Base-by-base conservation (phyloP, 2,113 vertebrate species). In the Rhombomys opimus region DNA sequence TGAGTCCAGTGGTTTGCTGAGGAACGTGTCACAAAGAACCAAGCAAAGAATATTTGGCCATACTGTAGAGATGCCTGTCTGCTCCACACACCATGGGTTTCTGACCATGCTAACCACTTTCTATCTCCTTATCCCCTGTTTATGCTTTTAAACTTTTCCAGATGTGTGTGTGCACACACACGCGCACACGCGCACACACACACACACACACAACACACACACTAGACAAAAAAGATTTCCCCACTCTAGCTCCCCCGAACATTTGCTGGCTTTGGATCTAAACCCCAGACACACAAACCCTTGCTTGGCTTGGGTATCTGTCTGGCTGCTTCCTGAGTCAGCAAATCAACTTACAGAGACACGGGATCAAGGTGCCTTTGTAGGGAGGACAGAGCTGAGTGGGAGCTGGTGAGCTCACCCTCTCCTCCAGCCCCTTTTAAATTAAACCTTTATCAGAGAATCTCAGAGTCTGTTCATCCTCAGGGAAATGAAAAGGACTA, bases 381-480 rank as follows among this genome's bases (percentile, higher is more conserved):
- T 80, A 12, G 75, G 63, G 30, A 89, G 89, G n/a, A 90, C 13
- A 1, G 32, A 54, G 76, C 68, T 59, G 38, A 12, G 17, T 73
- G 35, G 78, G 27, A 84, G 59, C 41, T 38, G 50, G 35, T 89
- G 88, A 50, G 41, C 59, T 50, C 2, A 2, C 38, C 38, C 67
- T 25, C 50, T 52, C 57, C 70, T 59, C 50, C 65, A 11, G 32
- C n/a, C 10, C 38, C 54, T 94, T 91, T 89, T 81, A 89, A 89
- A 93, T 95, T 95, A 72, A 93, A 93, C 72, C 91, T 92, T 89
- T 90, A 95, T 96, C 92, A 90, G 84, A 90, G 94, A 38, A 75
- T 91, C 95, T 90, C 76, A 7, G 65, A 63, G 54, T 81, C 80
- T 91, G 67, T 95, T 61, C 46, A 76, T 78, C 80, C 94, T 57